Evolutionary conservation across 2,797 vertebrate species (phyloP).

Genomic region (Poeciliopsis gracilis): DNA sequence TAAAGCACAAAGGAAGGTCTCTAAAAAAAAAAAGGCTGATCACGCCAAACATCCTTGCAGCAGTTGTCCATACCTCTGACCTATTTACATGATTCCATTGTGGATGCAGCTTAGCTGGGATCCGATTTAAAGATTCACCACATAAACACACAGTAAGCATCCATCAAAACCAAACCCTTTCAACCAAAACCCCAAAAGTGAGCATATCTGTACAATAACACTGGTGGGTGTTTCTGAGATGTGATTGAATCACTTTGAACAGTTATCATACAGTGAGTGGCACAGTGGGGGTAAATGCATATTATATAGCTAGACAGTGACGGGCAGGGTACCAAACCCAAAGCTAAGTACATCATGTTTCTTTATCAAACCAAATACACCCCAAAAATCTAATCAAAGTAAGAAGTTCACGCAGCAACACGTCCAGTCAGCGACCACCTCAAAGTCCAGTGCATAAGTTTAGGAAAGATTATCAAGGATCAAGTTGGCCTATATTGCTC

Average conservation of each 20-base stretch:
- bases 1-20: constrained; percentile 31
- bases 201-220: constrained; percentile 60
- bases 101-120: constrained; percentile 16
- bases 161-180: constrained; percentile 27
- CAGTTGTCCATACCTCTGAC: constrained; percentile 16
- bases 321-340: constrained; percentile 31
- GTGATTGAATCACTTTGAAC: constrained; percentile 48
- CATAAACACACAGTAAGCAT: constrained; percentile 12
- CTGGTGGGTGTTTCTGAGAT: constrained; percentile 51
- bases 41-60: constrained; percentile 8
- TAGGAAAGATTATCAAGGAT: constrained; percentile 45
- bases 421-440: constrained; percentile 24
- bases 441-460: constrained; percentile 53
- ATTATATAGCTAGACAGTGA: constrained; percentile 37
- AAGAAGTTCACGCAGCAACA: constrained; percentile 24
- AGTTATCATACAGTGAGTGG: constrained; percentile 68
- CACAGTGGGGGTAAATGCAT: constrained; percentile 61
- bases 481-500: constrained; percentile 64
- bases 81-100: constrained; percentile 67
- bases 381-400: constrained; percentile 14
- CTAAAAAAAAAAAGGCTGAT: constrained; percentile 14
- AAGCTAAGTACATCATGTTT: constrained; percentile 61
- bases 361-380: constrained; percentile 50
- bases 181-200: constrained; percentile 25
- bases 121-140: constrained; percentile 16